Evolutionary conservation across 2,113 vertebrate species (phyloP), one percentile per base, ranked within the genome.

Genomic region (Mesembrinibis cayennensis): DNA sequence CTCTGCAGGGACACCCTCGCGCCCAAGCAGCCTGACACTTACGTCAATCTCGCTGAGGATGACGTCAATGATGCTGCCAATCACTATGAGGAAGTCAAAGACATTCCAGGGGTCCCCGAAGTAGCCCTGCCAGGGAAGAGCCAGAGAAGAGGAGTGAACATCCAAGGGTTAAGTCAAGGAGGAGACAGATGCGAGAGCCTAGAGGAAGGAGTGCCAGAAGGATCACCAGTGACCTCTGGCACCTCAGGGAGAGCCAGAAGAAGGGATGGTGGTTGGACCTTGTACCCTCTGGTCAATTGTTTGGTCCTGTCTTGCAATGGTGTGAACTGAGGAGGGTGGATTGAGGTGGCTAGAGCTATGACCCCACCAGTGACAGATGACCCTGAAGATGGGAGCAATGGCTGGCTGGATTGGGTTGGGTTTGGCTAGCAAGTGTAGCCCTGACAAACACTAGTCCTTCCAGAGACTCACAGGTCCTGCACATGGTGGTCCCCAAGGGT

Each of bases 91-190:
- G 97, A 99, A 99, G 97, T 99, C 99, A 78, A 99, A 99, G 86
- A 99, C 99, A 2, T 99, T 99, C 99, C 99, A 99, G n/a, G 99
- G 99, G 94, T 99, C 99, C 89, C 99, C 99, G 4, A 99, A 99
- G 95, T 99, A 99, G 83, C 99, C 99, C 99, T 99, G 82, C 10
- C 25, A 61, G 25, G 19, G 18, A 83, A 58, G 29, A 91, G 47
- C 2, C 87, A 84, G 22, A 89, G 84, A 47, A 80, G 34, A 87
- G 22, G 20, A 58, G 30, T 84, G 7, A 77, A 21, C 13, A 11
- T 12, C 7, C 4, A 25, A 71, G 26, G 9, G 10, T 84, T 15
- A 91, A 84, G 45, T 15, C 18, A 62, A 69, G 13, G 23, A 73
- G 29, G 20, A 67, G n/a, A 58, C 10, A 69, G 8, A 62, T 6